Evolutionary conservation across 2,888 invertebrate species (phyloP), one percentile per base, ranked within the genome.

Genomic region (Cordilura impudica): DNA sequence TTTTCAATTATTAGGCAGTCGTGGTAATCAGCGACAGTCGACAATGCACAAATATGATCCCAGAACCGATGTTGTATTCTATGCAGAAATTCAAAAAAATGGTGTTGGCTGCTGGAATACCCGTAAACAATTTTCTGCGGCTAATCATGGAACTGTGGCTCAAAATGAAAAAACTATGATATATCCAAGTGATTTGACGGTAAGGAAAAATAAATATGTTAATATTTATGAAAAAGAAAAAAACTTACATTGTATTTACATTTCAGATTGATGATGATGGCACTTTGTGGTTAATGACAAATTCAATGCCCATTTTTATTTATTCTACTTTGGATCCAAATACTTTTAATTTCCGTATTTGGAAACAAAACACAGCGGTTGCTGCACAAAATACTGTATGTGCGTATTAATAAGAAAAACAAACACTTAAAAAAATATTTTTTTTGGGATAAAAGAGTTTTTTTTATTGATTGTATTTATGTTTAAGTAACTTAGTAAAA

Each of bases 81-180:
- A 93, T 85, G 93, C 93, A 0, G 92, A 95, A 81, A 92, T 95
- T 0, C 94, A 93, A 39, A 91, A 92, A 16, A 93, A 95, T 84
- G 94, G 94, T 0, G 87, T 96, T 0, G 93, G 94, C 0, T 96
- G 96, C 84, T 96, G 95, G 95, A 94, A 95, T 83, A 91, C 91
- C 0, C 90, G 69, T 2, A 81, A 81, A 3, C 81, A 83, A 0
- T 91, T 94, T 49, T 88, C 88, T 6, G 88, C 90, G 0, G 87
- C 87, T 0, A 93, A 92, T 69, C 90, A 93, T 19, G 92, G 89
- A 0, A 87, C 93, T 0, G 90, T 95, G 0, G 93, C 92, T 0
- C 91, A 91, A 60, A 92, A 95, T 84, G 90, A 90, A 7, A 84
- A 88, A 4, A 91, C 89, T 8, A 91, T 96, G 90, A 92, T 94